A percentile compares a stretch with the other conserved stretches of the same genome.
Evolutionary conservation across 2,797 vertebrate species (phyloP).

Genomic region (Linurgus olivaceus): DNA sequence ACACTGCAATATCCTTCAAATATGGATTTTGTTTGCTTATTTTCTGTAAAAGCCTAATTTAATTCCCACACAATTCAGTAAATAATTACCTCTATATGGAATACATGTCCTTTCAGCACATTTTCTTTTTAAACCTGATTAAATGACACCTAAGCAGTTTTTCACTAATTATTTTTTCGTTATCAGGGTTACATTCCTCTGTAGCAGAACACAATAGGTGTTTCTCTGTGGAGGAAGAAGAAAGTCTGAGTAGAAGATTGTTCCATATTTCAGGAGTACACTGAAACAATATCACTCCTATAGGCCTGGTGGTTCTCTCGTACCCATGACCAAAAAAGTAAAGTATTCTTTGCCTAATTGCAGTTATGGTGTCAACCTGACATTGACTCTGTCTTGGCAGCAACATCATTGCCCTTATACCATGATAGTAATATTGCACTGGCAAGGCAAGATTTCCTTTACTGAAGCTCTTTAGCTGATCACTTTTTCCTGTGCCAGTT

Average conservation of each 20-base stretch:
- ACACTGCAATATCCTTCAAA: not conserved
- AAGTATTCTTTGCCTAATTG: not conserved
- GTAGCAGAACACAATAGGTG: not conserved
- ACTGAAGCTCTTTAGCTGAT: not conserved
- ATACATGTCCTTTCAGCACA: not conserved
- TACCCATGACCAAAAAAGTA: not conserved
- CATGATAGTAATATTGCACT: fast-evolving
- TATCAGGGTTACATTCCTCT: not conserved
- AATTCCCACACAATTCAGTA: not conserved
- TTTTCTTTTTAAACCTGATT: not conserved
- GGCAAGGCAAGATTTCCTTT: not conserved
- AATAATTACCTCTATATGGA: not conserved
- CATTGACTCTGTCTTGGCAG: not conserved
- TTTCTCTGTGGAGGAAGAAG: not conserved
- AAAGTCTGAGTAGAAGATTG: not conserved
- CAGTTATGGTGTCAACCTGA: not conserved
- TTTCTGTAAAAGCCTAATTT: not conserved
- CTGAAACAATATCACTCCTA: not conserved
- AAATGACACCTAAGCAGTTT: not conserved
- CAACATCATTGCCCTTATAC: not conserved
- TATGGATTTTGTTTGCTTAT: not conserved
- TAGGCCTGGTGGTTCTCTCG: not conserved
- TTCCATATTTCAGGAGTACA: not conserved
- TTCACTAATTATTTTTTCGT: not conserved
- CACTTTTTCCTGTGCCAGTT: not conserved